phyloP scores from a whole-genome alignment of 2,797 vertebrate genomes.

The Sus cebifrons region DNA sequence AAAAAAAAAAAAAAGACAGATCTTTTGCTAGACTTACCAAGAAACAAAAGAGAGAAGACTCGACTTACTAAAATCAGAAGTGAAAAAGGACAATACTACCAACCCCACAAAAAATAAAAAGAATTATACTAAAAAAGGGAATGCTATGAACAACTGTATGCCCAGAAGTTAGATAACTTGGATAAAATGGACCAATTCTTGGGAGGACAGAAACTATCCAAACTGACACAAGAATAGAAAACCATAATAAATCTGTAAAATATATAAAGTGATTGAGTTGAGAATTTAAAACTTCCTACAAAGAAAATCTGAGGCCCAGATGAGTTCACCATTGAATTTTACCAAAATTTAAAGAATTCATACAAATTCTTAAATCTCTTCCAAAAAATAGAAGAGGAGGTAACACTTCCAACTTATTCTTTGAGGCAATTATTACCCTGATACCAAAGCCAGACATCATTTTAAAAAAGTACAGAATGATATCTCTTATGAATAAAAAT shows the following conservation, averaged over 20 bases:
- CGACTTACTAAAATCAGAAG: neutral
- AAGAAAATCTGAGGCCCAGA: neutral
- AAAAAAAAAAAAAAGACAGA: neutral
- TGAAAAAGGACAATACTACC: neutral
- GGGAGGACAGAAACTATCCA: neutral
- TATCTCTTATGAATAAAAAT: neutral
- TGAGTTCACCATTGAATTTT: constrained; percentile 14
- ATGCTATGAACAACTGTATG: neutral
- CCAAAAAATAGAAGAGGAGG: neutral
- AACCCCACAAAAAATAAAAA: neutral
- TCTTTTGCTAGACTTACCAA: neutral
- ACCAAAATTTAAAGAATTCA: constrained; percentile 5
- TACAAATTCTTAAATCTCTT: constrained; percentile 31
- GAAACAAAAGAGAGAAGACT: neutral
- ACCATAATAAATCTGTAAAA: neutral
- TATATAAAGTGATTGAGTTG: neutral
- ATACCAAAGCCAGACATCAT: neutral
- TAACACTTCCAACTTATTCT: neutral
- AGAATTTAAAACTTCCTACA: neutral
- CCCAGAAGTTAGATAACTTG: neutral
- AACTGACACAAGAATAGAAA: neutral
- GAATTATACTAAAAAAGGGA: neutral
- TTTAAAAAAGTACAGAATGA: neutral
- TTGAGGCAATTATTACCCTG: neutral
- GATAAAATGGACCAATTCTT: constrained; percentile 14